phyloP scores from a whole-genome alignment of 1,140 invertebrate genomes.

The Trialeurodes vaporariorum region DNA sequence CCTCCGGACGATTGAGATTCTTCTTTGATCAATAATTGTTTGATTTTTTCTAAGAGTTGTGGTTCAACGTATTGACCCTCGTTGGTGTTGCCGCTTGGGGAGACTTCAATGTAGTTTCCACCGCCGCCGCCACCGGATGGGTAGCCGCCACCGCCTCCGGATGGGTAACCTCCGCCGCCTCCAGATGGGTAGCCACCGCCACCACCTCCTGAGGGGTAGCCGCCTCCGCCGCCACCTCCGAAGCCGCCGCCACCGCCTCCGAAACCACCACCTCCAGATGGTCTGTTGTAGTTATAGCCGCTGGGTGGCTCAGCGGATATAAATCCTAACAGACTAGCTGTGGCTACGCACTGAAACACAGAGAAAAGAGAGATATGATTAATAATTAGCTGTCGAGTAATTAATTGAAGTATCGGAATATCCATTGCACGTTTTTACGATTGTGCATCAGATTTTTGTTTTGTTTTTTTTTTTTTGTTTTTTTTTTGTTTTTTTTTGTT shows the following conservation, averaged over 20 bases:
- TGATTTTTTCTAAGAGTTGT: slow-evolving; percentile 62
- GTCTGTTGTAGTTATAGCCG: neutral
- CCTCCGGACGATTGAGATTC: slow-evolving; percentile 45
- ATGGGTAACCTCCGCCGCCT: slow-evolving; percentile 43
- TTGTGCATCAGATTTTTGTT: too few species aligned
- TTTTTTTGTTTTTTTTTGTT: too few species aligned
- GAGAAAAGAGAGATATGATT: too few species aligned
- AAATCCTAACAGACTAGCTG: neutral
- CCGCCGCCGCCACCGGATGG: slow-evolving; percentile 30
- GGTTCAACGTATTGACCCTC: slow-evolving; percentile 67
- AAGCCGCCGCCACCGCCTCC: slow-evolving; percentile 35
- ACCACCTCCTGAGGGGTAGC: slow-evolving; percentile 38
- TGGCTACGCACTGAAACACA: neutral
- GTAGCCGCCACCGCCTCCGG: slow-evolving; percentile 16
- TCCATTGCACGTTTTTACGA: too few species aligned
- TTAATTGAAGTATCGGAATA: too few species aligned
- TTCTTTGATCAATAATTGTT: slow-evolving; percentile 65
- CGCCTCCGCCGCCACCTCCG: slow-evolving; percentile 19
- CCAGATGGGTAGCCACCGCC: slow-evolving; percentile 17
- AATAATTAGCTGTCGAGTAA: too few species aligned
- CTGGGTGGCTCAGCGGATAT: neutral
- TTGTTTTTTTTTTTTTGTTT: too few species aligned
- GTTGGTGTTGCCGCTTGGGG: slow-evolving; percentile 54
- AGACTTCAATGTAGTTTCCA: slow-evolving; percentile 51
- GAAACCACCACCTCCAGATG: slow-evolving; percentile 16